phyloP scores from a whole-genome alignment of 2,113 vertebrate species.

The Triplophysa dalaica region DNA sequence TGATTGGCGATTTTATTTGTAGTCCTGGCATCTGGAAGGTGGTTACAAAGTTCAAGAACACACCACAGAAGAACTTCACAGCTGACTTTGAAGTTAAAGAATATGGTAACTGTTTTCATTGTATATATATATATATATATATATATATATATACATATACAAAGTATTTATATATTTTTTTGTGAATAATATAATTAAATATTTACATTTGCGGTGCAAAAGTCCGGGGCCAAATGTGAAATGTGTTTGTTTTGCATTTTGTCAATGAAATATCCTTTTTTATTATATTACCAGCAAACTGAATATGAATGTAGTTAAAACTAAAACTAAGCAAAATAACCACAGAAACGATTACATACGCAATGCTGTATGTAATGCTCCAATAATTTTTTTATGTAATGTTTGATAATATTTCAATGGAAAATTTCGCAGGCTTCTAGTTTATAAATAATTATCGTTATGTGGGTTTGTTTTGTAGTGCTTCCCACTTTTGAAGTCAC shows the following conservation, averaged over 20 bases:
- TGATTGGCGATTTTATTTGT: background rate
- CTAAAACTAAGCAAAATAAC: too few relatives aligned
- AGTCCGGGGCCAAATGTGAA: too few relatives aligned
- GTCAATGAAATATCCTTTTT: too few relatives aligned
- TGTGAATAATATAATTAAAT: background rate
- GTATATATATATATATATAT: background rate
- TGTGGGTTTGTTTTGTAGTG: conserved; percentile 1
- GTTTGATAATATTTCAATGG: too few relatives aligned
- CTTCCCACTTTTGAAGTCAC: conserved; percentile 74
- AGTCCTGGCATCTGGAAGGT: conserved; percentile 58
- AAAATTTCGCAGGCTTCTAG: too few relatives aligned
- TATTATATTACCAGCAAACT: too few relatives aligned
- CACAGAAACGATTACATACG: too few relatives aligned
- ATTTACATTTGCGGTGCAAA: background rate
- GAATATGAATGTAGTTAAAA: too few relatives aligned
- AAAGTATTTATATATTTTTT: background rate
- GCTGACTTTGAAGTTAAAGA: conserved; percentile 62
- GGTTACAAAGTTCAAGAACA: conserved; percentile 46
- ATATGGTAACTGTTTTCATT: conserved; percentile 47
- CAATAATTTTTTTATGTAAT: too few relatives aligned
- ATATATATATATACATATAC: background rate
- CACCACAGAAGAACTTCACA: conserved; percentile 56
- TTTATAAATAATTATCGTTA: background rate
- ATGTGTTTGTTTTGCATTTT: too few relatives aligned
- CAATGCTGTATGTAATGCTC: too few relatives aligned